These are phyloP conservation scores for Helicoverpa armigera DNA, from an alignment of 1,140 invertebrate genomes.

Conservation along the genomic window DNA sequence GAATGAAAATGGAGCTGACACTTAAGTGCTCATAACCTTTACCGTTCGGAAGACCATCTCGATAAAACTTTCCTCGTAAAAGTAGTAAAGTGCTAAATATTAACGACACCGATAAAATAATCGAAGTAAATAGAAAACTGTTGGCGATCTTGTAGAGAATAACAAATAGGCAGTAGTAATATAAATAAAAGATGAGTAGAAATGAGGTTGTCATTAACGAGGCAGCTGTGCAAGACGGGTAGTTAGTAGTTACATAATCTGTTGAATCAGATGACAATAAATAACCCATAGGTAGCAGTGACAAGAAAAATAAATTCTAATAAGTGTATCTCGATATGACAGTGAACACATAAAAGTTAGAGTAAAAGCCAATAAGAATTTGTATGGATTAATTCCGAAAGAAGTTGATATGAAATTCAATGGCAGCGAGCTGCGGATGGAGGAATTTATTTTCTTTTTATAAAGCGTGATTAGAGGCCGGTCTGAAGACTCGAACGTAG, in stretches of 20 bases:
- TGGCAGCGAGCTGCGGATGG: neutral
- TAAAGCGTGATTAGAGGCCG: too few relatives aligned
- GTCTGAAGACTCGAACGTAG: neutral
- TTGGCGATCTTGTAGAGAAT: constrained; percentile 6
- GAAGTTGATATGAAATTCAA: constrained; percentile 32
- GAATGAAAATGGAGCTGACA: too few relatives aligned
- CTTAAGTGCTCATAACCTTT: too few relatives aligned
- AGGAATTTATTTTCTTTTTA: neutral
- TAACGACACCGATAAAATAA: neutral
- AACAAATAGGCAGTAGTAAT: neutral
- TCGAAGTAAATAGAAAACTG: constrained; percentile 10
- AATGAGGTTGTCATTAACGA: constrained; percentile 26
- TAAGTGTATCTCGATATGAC: neutral
- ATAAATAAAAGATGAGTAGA: constrained; percentile 30
- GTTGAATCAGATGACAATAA: neutral
- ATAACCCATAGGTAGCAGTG: neutral
- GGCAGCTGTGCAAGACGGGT: constrained; percentile 4
- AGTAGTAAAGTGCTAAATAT: too few relatives aligned
- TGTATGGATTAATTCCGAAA: constrained; percentile 1
- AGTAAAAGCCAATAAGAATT: constrained; percentile 7
- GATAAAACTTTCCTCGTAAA: neutral
- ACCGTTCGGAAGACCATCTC: too few relatives aligned
- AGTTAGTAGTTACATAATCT: neutral
- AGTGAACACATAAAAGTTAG: constrained; percentile 1
- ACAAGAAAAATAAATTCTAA: neutral